Evolutionary conservation across 1,140 invertebrate species (phyloP), one percentile per base, ranked within the genome.

Genomic region (Sycobia sp.): DNA sequence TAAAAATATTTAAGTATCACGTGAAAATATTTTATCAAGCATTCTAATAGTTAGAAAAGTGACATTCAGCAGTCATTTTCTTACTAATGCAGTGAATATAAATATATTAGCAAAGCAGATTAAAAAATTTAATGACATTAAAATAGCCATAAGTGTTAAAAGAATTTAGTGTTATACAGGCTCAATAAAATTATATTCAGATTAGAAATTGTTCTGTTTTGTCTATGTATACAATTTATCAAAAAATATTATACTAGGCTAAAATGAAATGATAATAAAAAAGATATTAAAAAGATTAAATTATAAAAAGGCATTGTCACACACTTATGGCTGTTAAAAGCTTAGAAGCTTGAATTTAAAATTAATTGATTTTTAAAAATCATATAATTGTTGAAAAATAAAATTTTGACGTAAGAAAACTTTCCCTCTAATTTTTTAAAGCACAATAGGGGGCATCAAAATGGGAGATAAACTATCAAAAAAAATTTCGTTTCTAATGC

Each of bases 1-100:
- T 57, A 63, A 44, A 65, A 58, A 59, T 59, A 43, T 50, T 29
- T 41, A 64, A 57, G 50, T 63, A 63, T 58, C 46, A 47, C 29
- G 38, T 64, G 58, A 63, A 63, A 63, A 63, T 56, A 16, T 57
- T 62, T 47, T 53, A 62, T 55, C 43, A 56, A 50, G 23, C 53
- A 62, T 62, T 62, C 47, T 14, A 43, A 64, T 11, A 57, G 23
- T 22, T 54, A 49, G 43, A 44, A 36, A 56, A 63, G 16, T 39
- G 29, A 64, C 47, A 18, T 41, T 27, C 18, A 62, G 32, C 22
- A 57, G 54, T 44, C 47, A 58, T 51, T 64, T 64, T 64, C 27
- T 43, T 36, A 25, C 25, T 44, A 39, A 49, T 16, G 34, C 44
- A 38, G 60, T 39, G 18, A 22, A 38, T 62, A 55, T 34, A 61